These are phyloP conservation scores for Mesochorus sp. DNA, from an alignment of 2,888 invertebrate genomes.

Conservation along the genomic window DNA sequence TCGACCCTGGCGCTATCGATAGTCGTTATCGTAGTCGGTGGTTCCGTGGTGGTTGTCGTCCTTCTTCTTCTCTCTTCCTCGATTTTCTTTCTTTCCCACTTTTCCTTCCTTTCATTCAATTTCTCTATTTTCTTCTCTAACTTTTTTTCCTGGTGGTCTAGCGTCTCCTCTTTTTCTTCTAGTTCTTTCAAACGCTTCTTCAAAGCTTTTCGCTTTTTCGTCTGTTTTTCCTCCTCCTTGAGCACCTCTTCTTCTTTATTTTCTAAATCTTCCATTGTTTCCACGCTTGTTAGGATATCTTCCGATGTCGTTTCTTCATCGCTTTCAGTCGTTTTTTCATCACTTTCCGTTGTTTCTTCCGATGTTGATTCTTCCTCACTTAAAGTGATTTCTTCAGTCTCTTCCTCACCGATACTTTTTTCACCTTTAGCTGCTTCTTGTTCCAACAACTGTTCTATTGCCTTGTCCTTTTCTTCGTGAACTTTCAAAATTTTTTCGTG, in stretches of 20 bases:
- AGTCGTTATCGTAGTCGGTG: conserved; percentile 5
- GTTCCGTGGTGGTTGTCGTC: conserved; percentile 11
- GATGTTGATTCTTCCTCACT: background rate
- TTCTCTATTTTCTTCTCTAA: conserved; percentile 1
- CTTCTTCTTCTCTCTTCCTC: conserved; percentile 18
- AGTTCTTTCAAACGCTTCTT: conserved; percentile 28
- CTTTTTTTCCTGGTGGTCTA: conserved; percentile 13
- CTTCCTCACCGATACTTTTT: background rate
- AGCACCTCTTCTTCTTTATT: conserved; percentile 47
- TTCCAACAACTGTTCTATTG: too few species aligned
- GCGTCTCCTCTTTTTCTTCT: conserved; percentile 24
- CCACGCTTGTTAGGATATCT: background rate
- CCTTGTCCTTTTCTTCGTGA: too few species aligned
- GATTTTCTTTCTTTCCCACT: background rate
- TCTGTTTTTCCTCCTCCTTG: conserved; percentile 35
- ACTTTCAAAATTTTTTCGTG: too few species aligned
- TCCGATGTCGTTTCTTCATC: background rate
- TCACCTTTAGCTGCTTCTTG: background rate
- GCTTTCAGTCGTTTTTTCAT: background rate
- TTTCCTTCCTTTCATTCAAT: conserved; percentile 8
- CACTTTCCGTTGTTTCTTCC: background rate
- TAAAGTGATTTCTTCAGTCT: background rate
- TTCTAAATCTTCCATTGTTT: conserved; percentile 40
- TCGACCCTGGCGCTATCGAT: conserved; percentile 23
- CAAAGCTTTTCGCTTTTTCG: conserved; percentile 2